Percentiles rank a stretch among this genome's conserved stretches.
Conservation (phyloP, 1,140 invertebrate genomes). For the Portunus trituberculatus region DNA sequence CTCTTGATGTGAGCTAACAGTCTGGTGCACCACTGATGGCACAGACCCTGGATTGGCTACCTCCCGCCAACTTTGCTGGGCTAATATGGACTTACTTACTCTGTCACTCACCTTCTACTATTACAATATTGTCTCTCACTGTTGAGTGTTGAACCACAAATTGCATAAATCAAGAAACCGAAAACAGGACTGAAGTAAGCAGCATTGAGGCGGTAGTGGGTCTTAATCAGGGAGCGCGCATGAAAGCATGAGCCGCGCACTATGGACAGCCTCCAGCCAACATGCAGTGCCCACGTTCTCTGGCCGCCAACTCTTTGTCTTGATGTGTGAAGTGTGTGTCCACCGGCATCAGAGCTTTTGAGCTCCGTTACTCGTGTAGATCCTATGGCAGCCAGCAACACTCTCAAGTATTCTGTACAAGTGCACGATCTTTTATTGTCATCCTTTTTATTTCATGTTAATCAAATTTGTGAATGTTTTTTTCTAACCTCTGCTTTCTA, state of each 20-base stretch:
- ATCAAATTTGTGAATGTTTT: conserved; percentile 69
- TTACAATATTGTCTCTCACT: background rate
- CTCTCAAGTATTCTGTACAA: conserved; percentile 74
- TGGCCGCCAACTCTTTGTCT: conserved; percentile 75
- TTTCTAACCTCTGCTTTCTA: conserved; percentile 69
- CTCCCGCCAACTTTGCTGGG: conserved; percentile 70
- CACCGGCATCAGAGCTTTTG: conserved; percentile 69
- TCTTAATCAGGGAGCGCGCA: conserved; percentile 65
- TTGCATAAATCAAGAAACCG: background rate
- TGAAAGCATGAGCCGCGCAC: conserved; percentile 71
- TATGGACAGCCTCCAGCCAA: conserved; percentile 74
- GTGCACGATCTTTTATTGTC: conserved; percentile 71
- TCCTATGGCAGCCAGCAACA: conserved; percentile 76
- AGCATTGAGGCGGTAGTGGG: conserved; percentile 71
- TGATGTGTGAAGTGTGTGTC: conserved; percentile 75
- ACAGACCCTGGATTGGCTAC: conserved; percentile 69
- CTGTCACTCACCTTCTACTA: background rate
- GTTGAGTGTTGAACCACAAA: background rate
- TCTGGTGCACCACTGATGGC: conserved; percentile 67
- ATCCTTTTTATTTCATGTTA: conserved; percentile 61
- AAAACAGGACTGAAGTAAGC: conserved; percentile 24
- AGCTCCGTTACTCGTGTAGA: conserved; percentile 73
- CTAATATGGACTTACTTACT: background rate
- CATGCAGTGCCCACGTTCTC: conserved; percentile 77
- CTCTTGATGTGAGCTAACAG: conserved; percentile 68